Percentiles rank a stretch among this genome's conserved stretches.
phyloP scores from a whole-genome alignment of 2,113 vertebrate species.

The Rhinolophus ferrumequinum region DNA sequence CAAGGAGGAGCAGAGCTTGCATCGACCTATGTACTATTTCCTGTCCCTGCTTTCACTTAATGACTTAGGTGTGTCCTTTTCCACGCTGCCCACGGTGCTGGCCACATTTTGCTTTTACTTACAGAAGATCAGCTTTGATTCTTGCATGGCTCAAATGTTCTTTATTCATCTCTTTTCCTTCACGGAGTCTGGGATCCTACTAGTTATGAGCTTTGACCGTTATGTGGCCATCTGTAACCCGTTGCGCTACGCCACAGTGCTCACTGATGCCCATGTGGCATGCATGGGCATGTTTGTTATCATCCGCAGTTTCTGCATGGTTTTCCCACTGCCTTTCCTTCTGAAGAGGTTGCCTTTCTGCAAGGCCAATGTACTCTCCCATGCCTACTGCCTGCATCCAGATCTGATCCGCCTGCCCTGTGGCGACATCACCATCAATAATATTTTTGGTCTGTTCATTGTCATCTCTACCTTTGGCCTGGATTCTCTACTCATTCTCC shows the following conservation, averaged over 20 bases:
- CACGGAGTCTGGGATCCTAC: slow-evolving; percentile 64
- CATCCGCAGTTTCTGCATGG: slow-evolving; percentile 54
- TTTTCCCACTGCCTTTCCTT: slow-evolving; percentile 71
- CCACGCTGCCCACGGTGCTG: slow-evolving; percentile 65
- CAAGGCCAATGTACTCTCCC: slow-evolving; percentile 53
- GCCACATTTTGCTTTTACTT: slow-evolving; percentile 74
- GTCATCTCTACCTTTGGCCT: slow-evolving; percentile 56
- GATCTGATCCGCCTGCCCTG: slow-evolving; percentile 70
- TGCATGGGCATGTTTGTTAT: background rate
- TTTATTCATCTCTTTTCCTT: slow-evolving; percentile 68
- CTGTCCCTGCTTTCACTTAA: slow-evolving; percentile 72
- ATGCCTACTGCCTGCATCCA: slow-evolving; percentile 74
- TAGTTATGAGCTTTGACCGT: slow-evolving; percentile 63
- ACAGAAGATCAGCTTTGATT: slow-evolving; percentile 69
- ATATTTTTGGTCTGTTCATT: slow-evolving; percentile 52
- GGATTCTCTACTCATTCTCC: slow-evolving; percentile 63
- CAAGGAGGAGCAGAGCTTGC: slow-evolving; percentile 66
- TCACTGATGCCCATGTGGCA: slow-evolving; percentile 48
- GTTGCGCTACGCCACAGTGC: slow-evolving; percentile 46
- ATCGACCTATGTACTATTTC: slow-evolving; percentile 81
- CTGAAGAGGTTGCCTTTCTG: slow-evolving; percentile 69
- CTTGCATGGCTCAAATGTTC: slow-evolving; percentile 73
- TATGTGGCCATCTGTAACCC: slow-evolving; percentile 77
- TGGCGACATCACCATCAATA: slow-evolving; percentile 44
- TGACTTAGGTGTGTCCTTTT: slow-evolving; percentile 72